Evolutionary conservation across 2,797 vertebrate genomes (phyloP).

Genomic region (Phyllotis vaccarum): DNA sequence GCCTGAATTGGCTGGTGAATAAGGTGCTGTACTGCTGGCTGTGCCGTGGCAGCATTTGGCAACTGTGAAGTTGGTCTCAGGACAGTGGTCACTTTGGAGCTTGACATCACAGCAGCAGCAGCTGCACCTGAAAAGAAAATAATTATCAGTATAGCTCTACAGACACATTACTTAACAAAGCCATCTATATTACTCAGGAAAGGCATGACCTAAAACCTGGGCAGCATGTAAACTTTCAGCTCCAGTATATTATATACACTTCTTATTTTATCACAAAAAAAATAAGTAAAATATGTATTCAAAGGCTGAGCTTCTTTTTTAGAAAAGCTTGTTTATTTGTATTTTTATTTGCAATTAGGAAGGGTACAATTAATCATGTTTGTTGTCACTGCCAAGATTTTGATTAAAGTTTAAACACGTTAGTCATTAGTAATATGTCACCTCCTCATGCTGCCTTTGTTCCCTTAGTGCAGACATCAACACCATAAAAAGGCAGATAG

Average conservation of each 20-base stretch:
- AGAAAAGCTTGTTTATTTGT: neutral
- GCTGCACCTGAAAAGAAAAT: conserved; percentile 92
- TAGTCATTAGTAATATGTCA: neutral
- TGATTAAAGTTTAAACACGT: neutral
- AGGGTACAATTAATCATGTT: neutral
- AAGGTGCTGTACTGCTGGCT: conserved; percentile 96
- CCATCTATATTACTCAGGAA: neutral
- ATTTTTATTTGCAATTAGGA: neutral
- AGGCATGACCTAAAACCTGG: neutral
- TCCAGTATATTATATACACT: neutral
- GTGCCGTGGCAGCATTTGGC: conserved; percentile 92
- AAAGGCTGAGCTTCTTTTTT: neutral
- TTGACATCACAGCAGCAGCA: conserved; percentile 98
- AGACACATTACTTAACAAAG: neutral
- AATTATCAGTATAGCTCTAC: neutral
- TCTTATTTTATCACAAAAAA: conserved; percentile 9
- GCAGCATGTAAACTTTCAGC: neutral
- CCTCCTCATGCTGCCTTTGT: neutral
- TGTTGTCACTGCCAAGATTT: accelerated
- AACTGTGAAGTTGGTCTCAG: conserved; percentile 94
- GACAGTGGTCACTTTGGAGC: conserved; percentile 96
- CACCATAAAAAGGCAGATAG: neutral
- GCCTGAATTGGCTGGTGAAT: conserved; percentile 98
- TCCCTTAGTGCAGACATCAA: neutral
- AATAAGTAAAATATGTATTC: neutral